Evolutionary conservation across 2,113 vertebrate genomes (phyloP).

Genomic region (Podarcis cretensis): DNA sequence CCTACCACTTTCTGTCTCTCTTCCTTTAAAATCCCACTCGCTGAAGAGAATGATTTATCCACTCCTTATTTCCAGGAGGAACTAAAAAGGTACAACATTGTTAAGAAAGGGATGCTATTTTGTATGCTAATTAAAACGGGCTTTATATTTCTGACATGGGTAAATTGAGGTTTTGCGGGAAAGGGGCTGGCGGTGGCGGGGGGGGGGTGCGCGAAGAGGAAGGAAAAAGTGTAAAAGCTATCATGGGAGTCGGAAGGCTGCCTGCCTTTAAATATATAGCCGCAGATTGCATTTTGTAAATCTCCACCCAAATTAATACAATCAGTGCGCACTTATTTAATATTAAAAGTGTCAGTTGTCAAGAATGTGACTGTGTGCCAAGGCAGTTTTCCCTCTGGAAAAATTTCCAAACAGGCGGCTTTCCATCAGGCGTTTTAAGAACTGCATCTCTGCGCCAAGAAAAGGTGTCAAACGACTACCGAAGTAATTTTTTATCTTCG

Average conservation of each 20-base stretch:
- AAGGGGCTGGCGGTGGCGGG: too few species aligned
- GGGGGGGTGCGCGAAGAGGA: too few species aligned
- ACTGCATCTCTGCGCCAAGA: slow-evolving; percentile 56
- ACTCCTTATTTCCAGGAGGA: slow-evolving; percentile 60
- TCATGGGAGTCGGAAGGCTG: slow-evolving; percentile 24
- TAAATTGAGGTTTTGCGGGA: slow-evolving; percentile 46
- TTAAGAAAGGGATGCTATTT: slow-evolving; percentile 58
- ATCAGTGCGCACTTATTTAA: slow-evolving; percentile 58
- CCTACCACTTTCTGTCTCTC: neutral
- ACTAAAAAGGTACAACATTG: slow-evolving; percentile 59
- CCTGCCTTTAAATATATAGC: slow-evolving; percentile 16
- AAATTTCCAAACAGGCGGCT: slow-evolving; percentile 66
- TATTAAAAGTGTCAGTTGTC: slow-evolving; percentile 61
- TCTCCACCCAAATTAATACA: slow-evolving; percentile 40
- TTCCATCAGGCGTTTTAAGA: slow-evolving; percentile 63
- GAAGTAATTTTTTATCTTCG: slow-evolving; percentile 62
- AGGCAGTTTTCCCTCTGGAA: slow-evolving; percentile 57
- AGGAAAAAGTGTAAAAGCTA: slow-evolving; percentile 15
- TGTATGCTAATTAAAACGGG: slow-evolving; percentile 67
- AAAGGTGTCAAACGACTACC: slow-evolving; percentile 67
- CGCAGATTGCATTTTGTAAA: slow-evolving; percentile 16
- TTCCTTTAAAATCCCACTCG: slow-evolving; percentile 35
- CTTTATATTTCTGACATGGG: slow-evolving; percentile 60
- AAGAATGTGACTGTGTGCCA: slow-evolving; percentile 61
- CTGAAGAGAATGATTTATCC: slow-evolving; percentile 62